Conservation (phyloP, 2,888 invertebrate genomes). For the Dasypolia templi region DNA sequence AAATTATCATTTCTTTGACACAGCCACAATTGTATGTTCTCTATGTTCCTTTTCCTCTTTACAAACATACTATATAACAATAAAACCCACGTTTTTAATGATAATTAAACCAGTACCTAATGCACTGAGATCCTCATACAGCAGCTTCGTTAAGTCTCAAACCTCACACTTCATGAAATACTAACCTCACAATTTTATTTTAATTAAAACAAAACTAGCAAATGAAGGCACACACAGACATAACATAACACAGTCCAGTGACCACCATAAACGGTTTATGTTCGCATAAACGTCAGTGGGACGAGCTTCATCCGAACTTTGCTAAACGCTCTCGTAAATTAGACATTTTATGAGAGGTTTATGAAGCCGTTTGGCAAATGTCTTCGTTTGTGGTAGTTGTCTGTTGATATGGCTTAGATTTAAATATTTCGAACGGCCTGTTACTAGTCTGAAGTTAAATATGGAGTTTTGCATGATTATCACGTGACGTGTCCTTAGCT, state of each 20-base stretch:
- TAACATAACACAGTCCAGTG: conserved; percentile 51
- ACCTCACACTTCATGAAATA: neutral
- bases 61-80: neutral
- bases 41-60: neutral
- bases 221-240: conserved; percentile 35
- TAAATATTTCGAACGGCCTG: conserved; percentile 28
- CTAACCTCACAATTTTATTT: neutral
- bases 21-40: neutral
- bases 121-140: neutral
- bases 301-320: conserved; percentile 57
- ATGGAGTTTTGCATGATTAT: neutral
- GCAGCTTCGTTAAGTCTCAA: neutral
- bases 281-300: conserved; percentile 61
- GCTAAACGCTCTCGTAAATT: conserved; percentile 66
- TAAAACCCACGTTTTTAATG: neutral
- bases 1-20: neutral
- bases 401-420: conserved; percentile 32
- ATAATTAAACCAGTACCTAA: neutral
- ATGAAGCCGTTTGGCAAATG: conserved; percentile 64
- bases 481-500: neutral
- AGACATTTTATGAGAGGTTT: conserved; percentile 62
- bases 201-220: conserved; percentile 33
- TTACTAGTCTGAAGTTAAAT: neutral
- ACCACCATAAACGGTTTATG: conserved; percentile 66
- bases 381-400: conserved; percentile 56